These are phyloP conservation scores for Gymnogyps californianus DNA, from an alignment of 2,113 vertebrate genomes.

Conservation along the genomic window DNA sequence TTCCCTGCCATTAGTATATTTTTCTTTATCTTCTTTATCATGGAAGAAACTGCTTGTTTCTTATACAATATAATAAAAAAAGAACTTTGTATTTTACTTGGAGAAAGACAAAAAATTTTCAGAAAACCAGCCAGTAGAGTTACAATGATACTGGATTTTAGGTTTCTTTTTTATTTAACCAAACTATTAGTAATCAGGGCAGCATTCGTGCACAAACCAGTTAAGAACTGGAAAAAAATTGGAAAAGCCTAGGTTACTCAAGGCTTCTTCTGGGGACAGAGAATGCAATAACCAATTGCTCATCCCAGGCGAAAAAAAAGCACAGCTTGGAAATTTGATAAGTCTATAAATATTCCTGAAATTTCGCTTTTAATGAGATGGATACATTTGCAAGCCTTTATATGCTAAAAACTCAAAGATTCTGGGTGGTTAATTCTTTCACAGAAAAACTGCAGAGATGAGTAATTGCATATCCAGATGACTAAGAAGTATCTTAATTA, in stretches of 20 bases:
- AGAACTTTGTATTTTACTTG: not conserved
- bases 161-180: not conserved
- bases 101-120: not conserved
- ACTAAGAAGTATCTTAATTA: conserved; percentile 33
- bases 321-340: not conserved
- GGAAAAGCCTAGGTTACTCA: not conserved
- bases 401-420: not conserved
- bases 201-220: not conserved
- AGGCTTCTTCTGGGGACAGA: not conserved
- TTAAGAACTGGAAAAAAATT: not conserved
- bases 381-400: not conserved
- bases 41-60: not conserved
- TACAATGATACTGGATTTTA: not conserved
- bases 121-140: not conserved
- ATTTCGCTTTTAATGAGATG: not conserved
- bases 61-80: not conserved
- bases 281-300: not conserved
- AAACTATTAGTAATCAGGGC: not conserved
- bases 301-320: not conserved
- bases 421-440: not conserved
- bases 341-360: not conserved
- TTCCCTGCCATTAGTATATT: not conserved
- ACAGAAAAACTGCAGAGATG: conserved; percentile 4
- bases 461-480: conserved; percentile 14
- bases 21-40: not conserved